These are phyloP conservation scores for Drosophila kikkawai DNA, from an alignment of 1,140 invertebrate genomes.

Conservation along the genomic window DNA sequence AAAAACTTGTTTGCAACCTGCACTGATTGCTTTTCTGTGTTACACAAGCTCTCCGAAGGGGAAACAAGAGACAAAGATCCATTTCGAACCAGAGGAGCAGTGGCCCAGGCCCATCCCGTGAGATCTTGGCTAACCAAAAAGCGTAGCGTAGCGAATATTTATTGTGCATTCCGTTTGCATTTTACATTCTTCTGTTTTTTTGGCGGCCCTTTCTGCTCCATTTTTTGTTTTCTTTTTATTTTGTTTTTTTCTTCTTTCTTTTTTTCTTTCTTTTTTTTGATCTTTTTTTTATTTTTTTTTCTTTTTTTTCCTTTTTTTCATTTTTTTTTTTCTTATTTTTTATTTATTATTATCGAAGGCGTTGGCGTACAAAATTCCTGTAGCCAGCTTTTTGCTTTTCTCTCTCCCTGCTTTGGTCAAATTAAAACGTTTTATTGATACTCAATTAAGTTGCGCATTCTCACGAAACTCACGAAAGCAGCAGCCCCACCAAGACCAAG, in stretches of 20 bases:
- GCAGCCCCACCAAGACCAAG: background rate
- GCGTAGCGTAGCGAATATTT: conserved; percentile 75
- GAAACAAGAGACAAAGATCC: conserved; percentile 15
- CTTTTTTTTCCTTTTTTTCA: background rate
- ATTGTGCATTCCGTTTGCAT: conserved; percentile 81
- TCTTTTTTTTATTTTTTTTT: background rate
- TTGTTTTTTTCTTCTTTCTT: conserved; percentile 1
- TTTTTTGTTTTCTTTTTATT: conserved; percentile 3
- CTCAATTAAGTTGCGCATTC: conserved; percentile 79
- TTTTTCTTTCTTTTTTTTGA: background rate
- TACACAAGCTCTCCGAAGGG: conserved; percentile 45
- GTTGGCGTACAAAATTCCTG: conserved; percentile 83
- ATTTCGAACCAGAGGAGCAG: background rate
- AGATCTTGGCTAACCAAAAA: conserved; percentile 33
- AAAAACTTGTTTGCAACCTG: conserved; percentile 79
- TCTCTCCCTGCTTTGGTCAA: conserved; percentile 40
- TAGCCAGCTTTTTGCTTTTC: conserved; percentile 30
- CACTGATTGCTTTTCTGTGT: conserved; percentile 80
- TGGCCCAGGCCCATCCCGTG: conserved; percentile 30
- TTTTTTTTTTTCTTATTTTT: conserved; percentile 29
- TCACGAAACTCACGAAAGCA: conserved; percentile 54
- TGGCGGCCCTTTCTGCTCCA: conserved; percentile 13
- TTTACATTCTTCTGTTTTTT: conserved; percentile 63
- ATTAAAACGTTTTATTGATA: conserved; percentile 83
- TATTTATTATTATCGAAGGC: conserved; percentile 52